Base-by-base conservation (phyloP, 2,888 invertebrate genomes). In the Taphrorychus bicolor region DNA sequence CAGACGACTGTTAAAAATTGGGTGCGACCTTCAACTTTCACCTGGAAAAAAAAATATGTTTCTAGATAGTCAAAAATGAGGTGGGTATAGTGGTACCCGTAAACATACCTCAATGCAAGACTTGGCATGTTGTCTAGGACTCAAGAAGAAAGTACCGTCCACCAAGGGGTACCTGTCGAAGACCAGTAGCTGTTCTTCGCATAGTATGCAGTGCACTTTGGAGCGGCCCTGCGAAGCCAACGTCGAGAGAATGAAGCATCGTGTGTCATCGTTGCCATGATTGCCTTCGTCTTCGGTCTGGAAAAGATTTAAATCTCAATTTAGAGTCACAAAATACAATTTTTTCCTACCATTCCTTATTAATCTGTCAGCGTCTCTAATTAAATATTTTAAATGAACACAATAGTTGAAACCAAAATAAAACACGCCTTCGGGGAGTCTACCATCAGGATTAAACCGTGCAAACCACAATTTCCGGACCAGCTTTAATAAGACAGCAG, bases 231-330 rank as follows among this genome's bases (percentile, higher is more conserved):
- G 91, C 23, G 94, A 94, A 71, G 97, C 97, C 80, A 98, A 85
- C 48, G 95, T 96, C 70, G 97, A 95, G 80, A 98, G 86, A 77
- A 98, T 94, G 86, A 98, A 98, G 79, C 95, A 92, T 75, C 98
- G 89, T 54, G 96, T 97, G 82, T 98, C 98, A 82, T 98, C 98
- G 84, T 98, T 98, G 77, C 98, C 98, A 82, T 97, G 97, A 84
- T 96, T 95, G 72, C 96, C 97, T 82, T 98, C 98, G 81, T 98
- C 98, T 84, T 98, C 98, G 87, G 98, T 96, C 94, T 96, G 87
- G 54, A 80, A 85, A 87, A 75, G 75, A 75, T n/a, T n/a, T n/a
- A n/a, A n/a, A n/a, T n/a, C n/a, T n/a, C n/a, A n/a, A n/a, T n/a
- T n/a, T n/a, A n/a, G n/a, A n/a, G n/a, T n/a, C n/a, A n/a, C n/a